A percentile compares a stretch with the other conserved stretches of the same genome.
Evolutionary conservation across 2,113 vertebrate species (phyloP).

Genomic region (Epinephelus fuscoguttatus): DNA sequence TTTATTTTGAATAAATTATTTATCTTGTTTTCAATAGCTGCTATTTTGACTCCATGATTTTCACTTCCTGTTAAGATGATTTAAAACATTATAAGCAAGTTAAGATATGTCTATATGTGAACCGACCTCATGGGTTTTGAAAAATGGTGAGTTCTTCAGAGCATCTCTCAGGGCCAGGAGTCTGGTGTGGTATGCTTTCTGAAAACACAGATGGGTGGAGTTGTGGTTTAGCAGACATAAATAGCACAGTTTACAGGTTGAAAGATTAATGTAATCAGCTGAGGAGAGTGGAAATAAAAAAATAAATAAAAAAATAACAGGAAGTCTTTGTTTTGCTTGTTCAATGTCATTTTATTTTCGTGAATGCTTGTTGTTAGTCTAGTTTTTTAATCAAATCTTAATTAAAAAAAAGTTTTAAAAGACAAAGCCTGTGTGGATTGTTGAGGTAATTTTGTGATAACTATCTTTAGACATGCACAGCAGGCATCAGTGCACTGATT

Average conservation of each 20-base stretch:
- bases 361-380: too few species aligned
- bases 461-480: neutral
- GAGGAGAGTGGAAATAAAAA: neutral
- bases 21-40: too few species aligned
- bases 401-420: too few species aligned
- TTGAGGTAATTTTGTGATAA: neutral
- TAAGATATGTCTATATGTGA: neutral
- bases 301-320: neutral
- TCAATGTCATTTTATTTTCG: too few species aligned
- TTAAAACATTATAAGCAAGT: neutral
- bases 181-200: constrained; percentile 84
- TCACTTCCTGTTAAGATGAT: neutral
- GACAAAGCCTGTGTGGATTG: neutral
- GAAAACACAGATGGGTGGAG: constrained; percentile 9
- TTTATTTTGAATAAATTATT: too few species aligned
- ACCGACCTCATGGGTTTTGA: constrained; percentile 85
- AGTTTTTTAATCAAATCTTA: too few species aligned
- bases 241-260: neutral
- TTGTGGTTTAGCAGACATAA: neutral
- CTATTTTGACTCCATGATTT: too few species aligned
- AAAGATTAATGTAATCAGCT: neutral
- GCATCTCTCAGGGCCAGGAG: constrained; percentile 77
- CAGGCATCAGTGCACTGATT: neutral
- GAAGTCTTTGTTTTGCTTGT: neutral
- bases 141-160: constrained; percentile 83